A percentile compares a stretch with the other conserved stretches of the same genome.
These are phyloP conservation scores for Philaethria dido DNA, from an alignment of 2,888 invertebrate genomes.

Conservation along the genomic window DNA sequence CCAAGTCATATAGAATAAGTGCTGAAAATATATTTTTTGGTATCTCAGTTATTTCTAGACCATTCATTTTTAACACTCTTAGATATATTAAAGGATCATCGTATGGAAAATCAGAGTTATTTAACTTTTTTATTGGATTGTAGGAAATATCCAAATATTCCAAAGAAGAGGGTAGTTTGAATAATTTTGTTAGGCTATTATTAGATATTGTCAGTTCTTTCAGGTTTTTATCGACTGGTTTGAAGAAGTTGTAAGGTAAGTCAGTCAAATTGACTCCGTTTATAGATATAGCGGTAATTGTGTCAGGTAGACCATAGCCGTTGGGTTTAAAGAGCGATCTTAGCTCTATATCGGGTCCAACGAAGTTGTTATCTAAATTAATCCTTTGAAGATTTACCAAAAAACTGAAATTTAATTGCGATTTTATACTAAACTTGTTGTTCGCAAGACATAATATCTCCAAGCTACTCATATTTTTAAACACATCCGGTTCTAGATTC, in stretches of 20 bases:
- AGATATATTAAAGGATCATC: constrained; percentile 49
- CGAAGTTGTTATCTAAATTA: constrained; percentile 67
- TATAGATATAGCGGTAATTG: constrained; percentile 58
- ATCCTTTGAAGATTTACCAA: constrained; percentile 65
- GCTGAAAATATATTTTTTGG: constrained; percentile 81
- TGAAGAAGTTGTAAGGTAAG: constrained; percentile 64
- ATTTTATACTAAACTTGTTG: constrained; percentile 65
- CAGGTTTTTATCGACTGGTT: constrained; percentile 63
- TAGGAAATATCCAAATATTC: constrained; percentile 85
- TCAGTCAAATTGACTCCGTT: constrained; percentile 55
- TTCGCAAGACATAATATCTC: constrained; percentile 67
- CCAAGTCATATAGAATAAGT: constrained; percentile 74
- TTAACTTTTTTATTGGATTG: constrained; percentile 80
- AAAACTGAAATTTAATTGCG: constrained; percentile 63
- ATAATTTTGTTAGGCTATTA: constrained; percentile 80
- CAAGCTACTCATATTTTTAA: constrained; percentile 62
- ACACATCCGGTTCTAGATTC: constrained; percentile 61
- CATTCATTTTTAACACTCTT: constrained; percentile 80
- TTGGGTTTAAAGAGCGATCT: constrained; percentile 60
- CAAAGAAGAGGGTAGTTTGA: constrained; percentile 79
- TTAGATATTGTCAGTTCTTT: constrained; percentile 71
- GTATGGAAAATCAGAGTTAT: constrained; percentile 9
- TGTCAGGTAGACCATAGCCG: constrained; percentile 47
- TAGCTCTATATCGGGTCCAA: constrained; percentile 60
- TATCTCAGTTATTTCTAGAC: constrained; percentile 78